Evolutionary conservation across 1,140 invertebrate genomes (phyloP), one percentile per base, ranked within the genome.

Genomic region (Cherax destructor): DNA sequence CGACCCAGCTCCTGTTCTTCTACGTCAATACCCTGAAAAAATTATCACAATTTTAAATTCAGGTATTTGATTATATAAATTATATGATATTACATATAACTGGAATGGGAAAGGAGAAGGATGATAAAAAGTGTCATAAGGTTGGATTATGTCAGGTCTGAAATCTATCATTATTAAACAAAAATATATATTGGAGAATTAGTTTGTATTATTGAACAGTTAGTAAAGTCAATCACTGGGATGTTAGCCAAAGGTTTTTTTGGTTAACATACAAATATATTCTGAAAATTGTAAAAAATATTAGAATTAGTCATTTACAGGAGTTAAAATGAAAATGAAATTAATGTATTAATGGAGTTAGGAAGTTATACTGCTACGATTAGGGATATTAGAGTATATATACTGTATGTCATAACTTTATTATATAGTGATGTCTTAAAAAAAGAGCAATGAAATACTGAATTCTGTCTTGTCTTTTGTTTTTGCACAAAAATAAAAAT

Each of bases 1-100:
- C 96, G 95, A 94, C 97, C 97, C 16, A 97, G 95, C 94, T 97
- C 97, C 50, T 96, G 95, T 74, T 97, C 97, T 52, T 88, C 90
- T 50, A 85, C 85, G 61, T 85, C 87, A 24, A 92, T 69, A 50
- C 86, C 84, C 91, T 87, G 59, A 18, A 61, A 79, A 47, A 49
- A 50, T n/a, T 6, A 49, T 50, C 69, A 65, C 18, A 18, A 65
- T 18, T 18, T 65, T 5, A 65, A 21, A 65, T 65, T 65, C 61
- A 65, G 13, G 18, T 65, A 18, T 21, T 18, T 56, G 9, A 13
- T 56, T 56, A 56, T 10, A 5, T 56, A 56, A 56, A 56, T 10
- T 56, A 56, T 56, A 9, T 56, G 13, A 41, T 41, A 41, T 41
- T 56, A 6, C 52, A 56, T 65, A 65, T 65, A 65, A 65, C 13